Base-by-base conservation (phyloP, 2,888 invertebrate species). In the Cordilura impudica region DNA sequence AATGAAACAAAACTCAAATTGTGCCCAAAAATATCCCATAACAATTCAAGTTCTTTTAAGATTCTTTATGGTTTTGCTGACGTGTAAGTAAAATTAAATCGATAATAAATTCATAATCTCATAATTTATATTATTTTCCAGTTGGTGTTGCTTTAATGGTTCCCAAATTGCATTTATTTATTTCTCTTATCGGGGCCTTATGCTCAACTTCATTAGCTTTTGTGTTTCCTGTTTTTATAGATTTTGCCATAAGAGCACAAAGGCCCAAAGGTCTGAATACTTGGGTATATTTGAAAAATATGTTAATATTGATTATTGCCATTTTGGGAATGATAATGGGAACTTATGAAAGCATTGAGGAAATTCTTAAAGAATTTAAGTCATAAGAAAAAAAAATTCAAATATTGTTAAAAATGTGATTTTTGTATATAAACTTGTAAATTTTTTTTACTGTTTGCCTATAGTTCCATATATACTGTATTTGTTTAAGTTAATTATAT, bases 121-220 rank as follows among this genome's bases (percentile, higher is more conserved):
- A 47, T 31, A 23, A 21, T 18, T 0, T 19, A 8, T 61, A 14
- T 53, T 47, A 12, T 29, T 10, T 91, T 92, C 23, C 91, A 97
- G 97, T 97, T 91, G 89, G 93, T 2, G 89, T 97, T 81, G 97
- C 98, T 0, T 94, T 96, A 87, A 92, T 94, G 0, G 95, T 98
- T 78, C 98, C 98, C 0, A 92, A 96, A 84, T 90, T 98, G 73
- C 94, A 94, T 12, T 91, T 96, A 2, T 96, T 98, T 90, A 98
- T 98, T 82, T 97, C 97, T 0, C 90, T 98, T 73, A 96, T 98
- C 35, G 98, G 98, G 3, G 96, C 98, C 0, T 92, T 98, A 0
- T 96, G 97, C 87, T 96, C 96, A 84, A 95, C 97, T 4, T 94
- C 95, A 0, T 90, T 98, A 80, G 97, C 97, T 0, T 92, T 98